Evolutionary conservation across 2,797 vertebrate genomes (phyloP).

Genomic region (Sebastes iracundus): DNA sequence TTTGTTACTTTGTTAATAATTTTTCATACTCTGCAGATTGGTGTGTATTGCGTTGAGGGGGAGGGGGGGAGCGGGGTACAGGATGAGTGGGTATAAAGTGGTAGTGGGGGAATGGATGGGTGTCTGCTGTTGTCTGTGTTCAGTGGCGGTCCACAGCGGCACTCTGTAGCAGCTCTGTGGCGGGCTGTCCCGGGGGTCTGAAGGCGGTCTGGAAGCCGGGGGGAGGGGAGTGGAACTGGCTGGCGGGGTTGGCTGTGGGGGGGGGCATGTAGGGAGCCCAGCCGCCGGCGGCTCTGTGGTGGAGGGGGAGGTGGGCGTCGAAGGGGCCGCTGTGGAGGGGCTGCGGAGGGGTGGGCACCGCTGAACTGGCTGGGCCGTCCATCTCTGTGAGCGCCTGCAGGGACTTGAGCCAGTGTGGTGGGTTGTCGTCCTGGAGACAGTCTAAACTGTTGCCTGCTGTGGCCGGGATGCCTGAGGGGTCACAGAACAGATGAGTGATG

Average conservation of each 20-base stretch:
- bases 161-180: slow-evolving; percentile 99
- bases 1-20: slow-evolving; percentile 85
- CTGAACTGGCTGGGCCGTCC: slow-evolving; percentile 90
- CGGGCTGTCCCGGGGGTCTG: slow-evolving; percentile 97
- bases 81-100: slow-evolving; percentile 74
- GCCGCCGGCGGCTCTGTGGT: slow-evolving; percentile 95
- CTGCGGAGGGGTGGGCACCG: slow-evolving; percentile 80
- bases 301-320: slow-evolving; percentile 90
- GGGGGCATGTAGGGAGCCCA: slow-evolving; percentile 92
- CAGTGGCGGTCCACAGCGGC: slow-evolving; percentile 98
- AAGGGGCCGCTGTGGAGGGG: slow-evolving; percentile 86
- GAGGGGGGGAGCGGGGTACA: slow-evolving; percentile 37
- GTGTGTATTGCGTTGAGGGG: slow-evolving; percentile 70
- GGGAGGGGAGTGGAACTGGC: slow-evolving; percentile 95
- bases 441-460: slow-evolving; percentile 96
- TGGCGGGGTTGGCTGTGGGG: slow-evolving; percentile 91
- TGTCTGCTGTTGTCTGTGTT: slow-evolving; percentile 83
- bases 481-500: slow-evolving; percentile 12
- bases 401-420: slow-evolving; percentile 99
- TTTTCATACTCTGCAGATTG: slow-evolving; percentile 83
- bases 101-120: slow-evolving; percentile 67
- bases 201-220: slow-evolving; percentile 99
- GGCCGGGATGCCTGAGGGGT: slow-evolving; percentile 90
- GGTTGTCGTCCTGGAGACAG: slow-evolving; percentile 99
- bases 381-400: slow-evolving; percentile 98